Conservation (phyloP, 2,888 invertebrate genomes). For the Acutogordius australiensis region DNA sequence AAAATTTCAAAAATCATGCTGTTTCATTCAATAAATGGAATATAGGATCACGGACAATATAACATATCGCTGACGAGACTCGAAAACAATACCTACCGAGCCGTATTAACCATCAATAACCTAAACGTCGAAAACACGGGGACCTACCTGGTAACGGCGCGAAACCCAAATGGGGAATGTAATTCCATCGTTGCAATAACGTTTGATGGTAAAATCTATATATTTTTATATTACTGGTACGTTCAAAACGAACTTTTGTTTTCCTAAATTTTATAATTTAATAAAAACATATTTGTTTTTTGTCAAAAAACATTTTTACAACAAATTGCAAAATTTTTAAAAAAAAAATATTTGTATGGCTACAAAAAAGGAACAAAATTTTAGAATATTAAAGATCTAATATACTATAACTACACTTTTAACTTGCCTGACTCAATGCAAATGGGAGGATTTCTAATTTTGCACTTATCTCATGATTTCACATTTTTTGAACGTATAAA, state of each 20-base stretch:
- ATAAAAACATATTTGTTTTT: background rate
- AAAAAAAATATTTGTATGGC: too few species aligned
- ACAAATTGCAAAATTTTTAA: background rate
- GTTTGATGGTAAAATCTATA: slow-evolving; percentile 83
- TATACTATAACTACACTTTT: too few species aligned
- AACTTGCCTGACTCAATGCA: too few species aligned
- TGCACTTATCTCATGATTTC: too few species aligned
- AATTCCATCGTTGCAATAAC: slow-evolving; percentile 84
- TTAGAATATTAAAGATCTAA: too few species aligned
- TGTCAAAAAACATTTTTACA: slow-evolving; percentile 1
- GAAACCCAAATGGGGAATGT: slow-evolving; percentile 85
- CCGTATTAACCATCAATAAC: slow-evolving; percentile 63
- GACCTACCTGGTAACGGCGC: slow-evolving; percentile 78
- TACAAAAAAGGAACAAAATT: too few species aligned
- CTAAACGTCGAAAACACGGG: slow-evolving; percentile 87
- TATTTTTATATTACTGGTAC: background rate
- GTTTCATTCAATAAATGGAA: background rate
- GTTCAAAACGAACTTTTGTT: background rate
- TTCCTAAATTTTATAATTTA: background rate
- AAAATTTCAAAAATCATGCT: too few species aligned
- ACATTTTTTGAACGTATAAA: too few species aligned
- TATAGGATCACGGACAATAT: background rate
- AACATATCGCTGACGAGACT: background rate
- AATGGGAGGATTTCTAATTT: too few species aligned
- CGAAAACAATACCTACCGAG: slow-evolving; percentile 68